Evolutionary conservation across 2,113 vertebrate species (phyloP), one percentile per base, ranked within the genome.

Genomic region (Perca schrenkii): DNA sequence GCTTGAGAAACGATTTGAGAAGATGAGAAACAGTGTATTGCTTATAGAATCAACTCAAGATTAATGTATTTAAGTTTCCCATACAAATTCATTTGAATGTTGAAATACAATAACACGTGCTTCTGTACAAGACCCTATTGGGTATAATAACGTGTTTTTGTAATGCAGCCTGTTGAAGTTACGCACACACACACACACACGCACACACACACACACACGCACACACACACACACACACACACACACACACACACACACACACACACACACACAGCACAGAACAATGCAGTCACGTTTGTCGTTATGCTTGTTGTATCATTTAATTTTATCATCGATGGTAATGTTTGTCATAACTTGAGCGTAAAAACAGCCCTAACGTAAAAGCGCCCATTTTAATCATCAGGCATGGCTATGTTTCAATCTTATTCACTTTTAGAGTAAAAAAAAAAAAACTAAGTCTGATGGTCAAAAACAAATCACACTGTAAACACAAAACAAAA

Each of bases 1-100:
- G 81, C 82, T 79, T 80, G 40, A 76, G 65, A 89, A 79, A 83
- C 46, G 21, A 84, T 73, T 83, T 74, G 31, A 82, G 84, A 81
- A 8, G 47, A 84, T 78, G 77, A 84, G 52, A 82, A 83, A 84
- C 10, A 22, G 31, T 61, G 15, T 40, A 28, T 75, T 34, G 40
- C 14, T 65, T 36, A 16, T 62, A 49, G 16, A 66, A 80, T 80
- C 57, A 65, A 66, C 14, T 31, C 54, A 1, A n/a, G 4, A 13
- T 73, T 4, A 1, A 49, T 69, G 61, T 58, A 53, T 61, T 68
- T 43, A 13, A 25, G 15, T 74, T 66, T 43, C 60, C 67, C 12
- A 6, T 19, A 7, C 25, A 46, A 17, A 57, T 58, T 15, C 19
- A 58, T 17, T 10, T 58, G 1, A 6, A 14, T 28, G 12, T 19